Base-by-base conservation (phyloP, 2,888 invertebrate genomes). In the Myopa testacea region DNA sequence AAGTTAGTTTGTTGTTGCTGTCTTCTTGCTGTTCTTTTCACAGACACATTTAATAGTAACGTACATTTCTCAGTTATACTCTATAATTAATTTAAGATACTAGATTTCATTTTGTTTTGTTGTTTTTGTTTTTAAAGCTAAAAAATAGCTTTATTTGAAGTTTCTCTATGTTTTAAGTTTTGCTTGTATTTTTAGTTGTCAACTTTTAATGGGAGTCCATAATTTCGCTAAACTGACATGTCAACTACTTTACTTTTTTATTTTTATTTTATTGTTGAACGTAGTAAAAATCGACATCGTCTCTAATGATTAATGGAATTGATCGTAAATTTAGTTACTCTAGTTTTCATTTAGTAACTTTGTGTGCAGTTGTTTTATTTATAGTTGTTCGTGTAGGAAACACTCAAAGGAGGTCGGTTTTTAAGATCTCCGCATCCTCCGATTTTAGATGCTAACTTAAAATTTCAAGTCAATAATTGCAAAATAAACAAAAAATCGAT, bases 91-190 rank as follows among this genome's bases (percentile, higher is more conserved):
- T 77, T 78, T 77, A 14, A 38, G 37, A 37, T 65, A 38, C 10
- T 38, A 10, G 65, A 76, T 80, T 78, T 80, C 78, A 79, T 81
- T 80, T 75, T 76, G 78, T 79, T 68, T 79, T 81, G 79, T 75
- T 76, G 78, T 79, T 68, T 79, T 81, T 79, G 80, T 77, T 79
- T 75, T 75, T 73, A 65, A 74, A 62, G 62, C 70, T 74, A 65
- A 60, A 67, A 70, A 81, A 73, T 78, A 75, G 74, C 72, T 81
- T 81, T 67, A 50, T 19, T 74, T 40, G 37, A 12, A 58, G 26
- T 72, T 40, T 45, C 19, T 62, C 16, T 8, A 34, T 12, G 34
- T 63, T 19, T 73, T 12, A 45, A 34, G 40, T 72, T 72, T 40
- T 40, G 40, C 19, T 14, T 63, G 7, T 45, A 10, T 10, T 73